Base-by-base conservation (phyloP, 1,140 invertebrate species). In the Cecropterus lyciades region DNA sequence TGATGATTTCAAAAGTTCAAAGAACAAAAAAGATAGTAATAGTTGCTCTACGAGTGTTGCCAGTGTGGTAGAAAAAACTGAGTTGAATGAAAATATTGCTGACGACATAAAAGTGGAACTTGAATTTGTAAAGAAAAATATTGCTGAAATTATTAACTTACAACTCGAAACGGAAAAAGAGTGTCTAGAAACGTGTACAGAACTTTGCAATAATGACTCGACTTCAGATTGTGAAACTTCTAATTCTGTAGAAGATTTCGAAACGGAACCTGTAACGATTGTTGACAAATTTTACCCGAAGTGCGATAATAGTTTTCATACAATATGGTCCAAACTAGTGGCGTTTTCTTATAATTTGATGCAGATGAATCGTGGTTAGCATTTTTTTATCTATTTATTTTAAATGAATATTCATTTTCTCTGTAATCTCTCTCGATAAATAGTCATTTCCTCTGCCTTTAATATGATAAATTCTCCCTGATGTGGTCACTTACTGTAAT, bases 341-440 rank as follows among this genome's bases (percentile, higher is more conserved):
- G 74, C 75, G 20, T 87, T 89, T 60, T 84, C 89, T 11, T 85
- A 89, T 62, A 81, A 85, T 65, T 57, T 83, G 1, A 75, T 89
- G 33, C 77, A 82, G 60, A 64, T 83, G 5, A 87, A 87, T 66
- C 81, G 79, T 42, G 88, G 88, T 91, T 77, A 75, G 63, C 30
- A 33, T n/a, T n/a, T n/a, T n/a, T n/a, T n/a, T n/a, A n/a, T n/a
- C n/a, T n/a, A n/a, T n/a, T n/a, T n/a, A n/a, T n/a, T n/a, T n/a
- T n/a, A n/a, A n/a, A n/a, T n/a, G n/a, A n/a, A n/a, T n/a, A n/a
- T n/a, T n/a, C n/a, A n/a, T n/a, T n/a, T n/a, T n/a, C n/a, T n/a
- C n/a, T n/a, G n/a, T n/a, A n/a, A n/a, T n/a, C n/a, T n/a, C n/a
- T n/a, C n/a, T n/a, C n/a, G n/a, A n/a, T n/a, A n/a, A n/a, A n/a